These are phyloP conservation scores for Pseudopleuronectes americanus DNA, from an alignment of 2,797 vertebrate genomes.

Conservation along the genomic window DNA sequence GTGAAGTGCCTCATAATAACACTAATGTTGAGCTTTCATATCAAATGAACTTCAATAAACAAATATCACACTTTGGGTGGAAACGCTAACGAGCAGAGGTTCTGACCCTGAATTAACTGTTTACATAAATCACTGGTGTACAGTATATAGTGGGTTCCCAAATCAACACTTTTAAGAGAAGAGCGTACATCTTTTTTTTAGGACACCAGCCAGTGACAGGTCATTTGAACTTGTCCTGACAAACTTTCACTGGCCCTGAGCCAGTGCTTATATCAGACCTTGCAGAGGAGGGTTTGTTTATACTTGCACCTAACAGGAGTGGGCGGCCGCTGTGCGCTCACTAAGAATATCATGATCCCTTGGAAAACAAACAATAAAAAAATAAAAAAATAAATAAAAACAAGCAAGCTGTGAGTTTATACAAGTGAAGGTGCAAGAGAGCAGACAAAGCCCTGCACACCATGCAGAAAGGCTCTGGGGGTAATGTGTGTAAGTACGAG, in stretches of 20 bases:
- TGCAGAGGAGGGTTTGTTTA: constrained; percentile 50
- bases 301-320: constrained; percentile 38
- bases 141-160: not conserved
- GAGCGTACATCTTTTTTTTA: not conserved
- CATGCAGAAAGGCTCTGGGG: constrained; percentile 4
- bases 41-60: no score
- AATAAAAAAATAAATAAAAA: constrained; percentile 9
- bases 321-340: constrained; percentile 29
- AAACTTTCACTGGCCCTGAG: not conserved
- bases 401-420: constrained; percentile 17
- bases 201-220: not conserved
- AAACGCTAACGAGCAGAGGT: no score
- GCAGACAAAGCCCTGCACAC: constrained; percentile 9
- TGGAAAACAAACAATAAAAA: constrained; percentile 5
- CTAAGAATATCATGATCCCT: constrained; percentile 16
- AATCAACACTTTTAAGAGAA: not conserved
- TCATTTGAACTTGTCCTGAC: not conserved
- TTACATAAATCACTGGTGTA: not conserved
- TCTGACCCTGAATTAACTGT: no score
- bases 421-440: constrained; percentile 15
- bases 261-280: not conserved
- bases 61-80: no score
- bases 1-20: no score
- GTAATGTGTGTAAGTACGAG: not conserved
- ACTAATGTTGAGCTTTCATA: no score